phyloP scores from a whole-genome alignment of 2,113 vertebrate species.

The Semnornis frantzii region DNA sequence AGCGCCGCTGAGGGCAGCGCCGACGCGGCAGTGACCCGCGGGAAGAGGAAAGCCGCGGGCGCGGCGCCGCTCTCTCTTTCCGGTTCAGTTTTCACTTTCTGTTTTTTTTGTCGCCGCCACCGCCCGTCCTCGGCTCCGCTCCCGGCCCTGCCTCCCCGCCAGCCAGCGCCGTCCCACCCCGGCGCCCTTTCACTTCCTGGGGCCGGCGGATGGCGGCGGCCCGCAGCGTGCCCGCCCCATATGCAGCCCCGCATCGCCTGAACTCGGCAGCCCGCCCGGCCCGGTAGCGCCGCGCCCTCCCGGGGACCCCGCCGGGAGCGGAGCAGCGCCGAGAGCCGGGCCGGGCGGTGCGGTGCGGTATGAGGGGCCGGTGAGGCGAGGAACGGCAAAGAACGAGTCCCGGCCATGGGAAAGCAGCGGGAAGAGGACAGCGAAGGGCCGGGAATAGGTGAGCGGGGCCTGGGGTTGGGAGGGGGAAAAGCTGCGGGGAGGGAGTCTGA shows the following conservation, averaged over 20 bases:
- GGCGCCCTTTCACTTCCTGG: background rate
- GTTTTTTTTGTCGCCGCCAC: background rate
- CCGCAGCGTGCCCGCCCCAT: background rate
- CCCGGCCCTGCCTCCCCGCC: background rate
- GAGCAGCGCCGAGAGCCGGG: background rate
- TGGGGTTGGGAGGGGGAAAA: no score
- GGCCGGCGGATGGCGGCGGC: background rate
- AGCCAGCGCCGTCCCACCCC: background rate
- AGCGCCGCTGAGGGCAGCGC: background rate
- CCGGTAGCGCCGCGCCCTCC: background rate
- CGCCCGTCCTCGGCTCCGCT: background rate
- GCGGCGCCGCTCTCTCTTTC: slow-evolving; percentile 23
- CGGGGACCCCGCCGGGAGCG: background rate
- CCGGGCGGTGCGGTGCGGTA: background rate
- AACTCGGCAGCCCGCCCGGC: background rate
- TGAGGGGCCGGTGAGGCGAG: background rate
- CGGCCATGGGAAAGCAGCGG: background rate
- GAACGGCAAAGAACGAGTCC: background rate
- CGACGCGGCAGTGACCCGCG: background rate
- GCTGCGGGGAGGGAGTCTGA: background rate
- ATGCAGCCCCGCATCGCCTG: background rate
- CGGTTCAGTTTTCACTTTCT: slow-evolving; percentile 60
- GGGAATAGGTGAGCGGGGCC: background rate
- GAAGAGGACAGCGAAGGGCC: background rate
- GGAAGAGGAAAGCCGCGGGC: slow-evolving; percentile 22